phyloP scores from a whole-genome alignment of 2,888 invertebrate species.

The Lysandra coridon region DNA sequence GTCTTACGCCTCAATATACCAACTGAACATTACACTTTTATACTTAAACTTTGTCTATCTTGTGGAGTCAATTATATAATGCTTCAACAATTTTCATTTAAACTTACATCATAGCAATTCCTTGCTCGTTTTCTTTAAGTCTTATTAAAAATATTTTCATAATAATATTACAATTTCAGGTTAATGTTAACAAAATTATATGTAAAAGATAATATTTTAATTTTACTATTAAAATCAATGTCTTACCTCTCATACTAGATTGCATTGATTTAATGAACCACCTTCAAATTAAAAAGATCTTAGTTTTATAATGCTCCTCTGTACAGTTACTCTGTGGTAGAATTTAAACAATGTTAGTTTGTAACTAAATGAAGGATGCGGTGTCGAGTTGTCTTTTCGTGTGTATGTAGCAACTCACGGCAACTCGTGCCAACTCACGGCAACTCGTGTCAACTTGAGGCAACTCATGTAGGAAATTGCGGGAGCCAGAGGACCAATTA shows the following conservation, averaged over 20 bases:
- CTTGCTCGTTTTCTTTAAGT: neutral
- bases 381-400: constrained; percentile 24
- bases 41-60: constrained; percentile 4
- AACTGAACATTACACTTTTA: neutral
- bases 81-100: neutral
- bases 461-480: constrained; percentile 10
- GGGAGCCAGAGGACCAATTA: constrained; percentile 6
- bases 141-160: neutral
- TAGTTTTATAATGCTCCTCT: neutral
- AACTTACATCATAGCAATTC: neutral
- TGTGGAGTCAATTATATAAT: neutral
- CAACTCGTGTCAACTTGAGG: neutral
- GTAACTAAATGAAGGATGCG: constrained; percentile 33
- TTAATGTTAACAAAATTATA: too few species aligned
- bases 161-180: too few species aligned
- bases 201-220: too few species aligned
- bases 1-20: neutral
- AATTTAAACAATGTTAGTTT: constrained; percentile 33
- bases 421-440: neutral
- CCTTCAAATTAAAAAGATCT: neutral
- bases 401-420: constrained; percentile 1
- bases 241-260: too few species aligned
- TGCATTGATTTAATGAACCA: too few species aligned
- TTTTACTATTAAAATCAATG: too few species aligned
- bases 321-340: constrained; percentile 20